These are phyloP conservation scores for Pycnonotus jocosus DNA, from an alignment of 2,113 vertebrate genomes.

Conservation along the genomic window DNA sequence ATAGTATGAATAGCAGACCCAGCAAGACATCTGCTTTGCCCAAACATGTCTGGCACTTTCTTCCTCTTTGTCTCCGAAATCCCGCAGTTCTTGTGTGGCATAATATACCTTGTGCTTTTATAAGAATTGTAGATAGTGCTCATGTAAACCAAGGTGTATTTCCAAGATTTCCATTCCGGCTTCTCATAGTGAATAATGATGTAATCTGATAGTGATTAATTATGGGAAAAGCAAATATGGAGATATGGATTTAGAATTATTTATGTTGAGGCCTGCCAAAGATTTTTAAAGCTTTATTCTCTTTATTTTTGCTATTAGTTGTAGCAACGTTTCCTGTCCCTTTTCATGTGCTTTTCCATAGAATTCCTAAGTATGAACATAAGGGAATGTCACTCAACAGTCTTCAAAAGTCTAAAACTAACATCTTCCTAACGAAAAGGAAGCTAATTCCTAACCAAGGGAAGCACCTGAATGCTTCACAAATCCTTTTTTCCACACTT, in stretches of 20 bases:
- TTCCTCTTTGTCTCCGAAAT: not conserved
- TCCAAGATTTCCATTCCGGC: not conserved
- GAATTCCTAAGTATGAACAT: not conserved
- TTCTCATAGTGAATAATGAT: not conserved
- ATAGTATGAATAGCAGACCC: not conserved
- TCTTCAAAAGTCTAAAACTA: not conserved
- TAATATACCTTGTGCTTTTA: not conserved
- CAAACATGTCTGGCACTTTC: not conserved
- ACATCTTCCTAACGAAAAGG: not conserved
- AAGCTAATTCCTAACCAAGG: not conserved
- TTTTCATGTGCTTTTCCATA: not conserved
- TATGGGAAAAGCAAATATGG: not conserved
- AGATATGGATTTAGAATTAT: not conserved
- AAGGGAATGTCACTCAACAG: not conserved
- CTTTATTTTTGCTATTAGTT: not conserved
- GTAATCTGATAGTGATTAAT: not conserved
- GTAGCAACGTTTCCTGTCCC: not conserved
- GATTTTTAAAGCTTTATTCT: not conserved
- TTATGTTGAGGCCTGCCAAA: not conserved
- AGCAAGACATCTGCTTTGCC: not conserved
- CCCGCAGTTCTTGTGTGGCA: not conserved
- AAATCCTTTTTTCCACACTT: not conserved
- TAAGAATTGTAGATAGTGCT: not conserved
- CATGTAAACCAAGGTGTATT: not conserved
- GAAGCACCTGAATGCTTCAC: not conserved